A percentile compares a stretch with the other conserved stretches of the same genome.
phyloP scores from a whole-genome alignment of 2,888 invertebrate species.

The Cepaea hortensis region DNA sequence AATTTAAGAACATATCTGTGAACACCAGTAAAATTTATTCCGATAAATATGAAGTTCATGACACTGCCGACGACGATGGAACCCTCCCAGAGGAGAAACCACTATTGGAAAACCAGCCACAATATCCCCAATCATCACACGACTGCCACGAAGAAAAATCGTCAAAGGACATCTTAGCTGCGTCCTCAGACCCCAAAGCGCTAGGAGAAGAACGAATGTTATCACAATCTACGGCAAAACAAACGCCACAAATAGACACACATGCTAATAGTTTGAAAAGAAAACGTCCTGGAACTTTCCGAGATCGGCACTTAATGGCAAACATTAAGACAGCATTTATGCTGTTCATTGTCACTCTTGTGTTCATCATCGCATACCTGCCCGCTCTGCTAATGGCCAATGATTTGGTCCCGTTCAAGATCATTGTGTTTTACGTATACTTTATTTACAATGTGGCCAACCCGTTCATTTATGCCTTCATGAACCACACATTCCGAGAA shows the following conservation, averaged over 20 bases:
- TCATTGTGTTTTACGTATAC: slow-evolving; percentile 73
- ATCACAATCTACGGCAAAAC: not conserved
- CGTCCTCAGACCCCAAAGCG: not conserved
- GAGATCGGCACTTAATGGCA: slow-evolving; percentile 62
- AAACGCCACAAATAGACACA: not conserved
- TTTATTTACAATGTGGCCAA: slow-evolving; percentile 73
- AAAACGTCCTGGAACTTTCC: slow-evolving; percentile 51
- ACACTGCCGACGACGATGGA: slow-evolving; percentile 1
- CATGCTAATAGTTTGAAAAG: slow-evolving; percentile 27
- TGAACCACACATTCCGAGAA: slow-evolving; percentile 66
- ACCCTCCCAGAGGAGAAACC: slow-evolving; percentile 23
- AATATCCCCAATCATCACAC: not conserved
- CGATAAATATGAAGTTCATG: not conserved
- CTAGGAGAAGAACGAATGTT: too few relatives aligned
- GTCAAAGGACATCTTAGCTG: not conserved
- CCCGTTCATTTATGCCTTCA: slow-evolving; percentile 53
- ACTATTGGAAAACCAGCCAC: not conserved
- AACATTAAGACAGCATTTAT: slow-evolving; percentile 75
- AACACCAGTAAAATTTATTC: not conserved
- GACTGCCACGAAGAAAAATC: not conserved
- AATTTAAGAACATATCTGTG: not conserved
- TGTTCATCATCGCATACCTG: slow-evolving; percentile 73
- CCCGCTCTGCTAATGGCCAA: slow-evolving; percentile 74
- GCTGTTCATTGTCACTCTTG: slow-evolving; percentile 75
- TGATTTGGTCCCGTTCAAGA: slow-evolving; percentile 62